Conservation (phyloP, 1,140 invertebrate species). For the Melipona quadrifasciata region DNA sequence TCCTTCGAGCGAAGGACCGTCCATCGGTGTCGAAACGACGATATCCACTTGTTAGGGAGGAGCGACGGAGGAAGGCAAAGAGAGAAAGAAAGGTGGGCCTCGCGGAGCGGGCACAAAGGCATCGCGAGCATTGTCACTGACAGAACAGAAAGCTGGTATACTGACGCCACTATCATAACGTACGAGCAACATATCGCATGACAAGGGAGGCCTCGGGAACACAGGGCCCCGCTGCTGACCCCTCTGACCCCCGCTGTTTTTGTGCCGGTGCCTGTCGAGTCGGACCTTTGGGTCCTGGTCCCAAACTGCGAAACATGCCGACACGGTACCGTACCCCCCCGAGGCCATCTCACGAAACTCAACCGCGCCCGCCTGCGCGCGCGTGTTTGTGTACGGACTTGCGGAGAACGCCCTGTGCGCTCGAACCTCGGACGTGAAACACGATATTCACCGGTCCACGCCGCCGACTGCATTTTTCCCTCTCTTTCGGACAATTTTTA, state of each 20-base stretch:
- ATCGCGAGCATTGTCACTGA: slow-evolving; percentile 67
- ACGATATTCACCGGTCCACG: slow-evolving; percentile 59
- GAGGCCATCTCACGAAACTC: slow-evolving; percentile 58
- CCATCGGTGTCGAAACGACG: background rate
- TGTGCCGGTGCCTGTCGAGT: slow-evolving; percentile 62
- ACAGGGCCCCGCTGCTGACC: slow-evolving; percentile 65
- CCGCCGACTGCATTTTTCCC: slow-evolving; percentile 32
- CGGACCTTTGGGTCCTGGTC: slow-evolving; percentile 61
- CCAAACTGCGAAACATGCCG: slow-evolving; percentile 70
- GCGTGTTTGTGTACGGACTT: background rate
- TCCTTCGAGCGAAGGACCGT: background rate
- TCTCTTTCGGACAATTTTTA: background rate
- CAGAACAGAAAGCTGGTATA: slow-evolving; percentile 66
- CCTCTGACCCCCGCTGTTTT: slow-evolving; percentile 69
- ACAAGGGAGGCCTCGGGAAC: slow-evolving; percentile 64
- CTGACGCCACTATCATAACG: slow-evolving; percentile 71
- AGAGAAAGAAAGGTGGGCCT: slow-evolving; percentile 11
- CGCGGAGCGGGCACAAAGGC: slow-evolving; percentile 55
- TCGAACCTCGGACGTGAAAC: slow-evolving; percentile 56
- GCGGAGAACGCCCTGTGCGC: slow-evolving; percentile 2
- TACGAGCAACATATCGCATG: slow-evolving; percentile 73
- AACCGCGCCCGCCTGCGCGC: background rate
- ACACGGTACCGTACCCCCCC: slow-evolving; percentile 57
- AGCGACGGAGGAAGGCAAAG: background rate
- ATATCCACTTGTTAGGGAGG: background rate